Evolutionary conservation across 92 coral and sea anemone genomes (phyloP), one percentile per base, ranked within the genome.

Genomic region (Pocillopora grandis): DNA sequence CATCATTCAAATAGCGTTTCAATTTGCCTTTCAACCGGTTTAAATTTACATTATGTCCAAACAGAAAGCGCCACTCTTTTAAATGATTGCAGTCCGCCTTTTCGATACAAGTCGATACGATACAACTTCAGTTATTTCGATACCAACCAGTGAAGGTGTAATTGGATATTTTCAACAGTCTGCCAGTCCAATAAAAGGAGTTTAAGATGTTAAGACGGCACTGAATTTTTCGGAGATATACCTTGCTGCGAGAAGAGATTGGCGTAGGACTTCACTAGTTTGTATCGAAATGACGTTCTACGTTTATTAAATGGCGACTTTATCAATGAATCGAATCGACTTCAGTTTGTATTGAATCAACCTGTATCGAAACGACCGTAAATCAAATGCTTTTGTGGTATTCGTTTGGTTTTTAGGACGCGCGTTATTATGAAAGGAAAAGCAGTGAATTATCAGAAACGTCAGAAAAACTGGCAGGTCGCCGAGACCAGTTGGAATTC

Each of bases 361-460:
- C 52, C 8, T 42, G 52, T 42, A 7, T 42, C 8, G 52, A 42
- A 42, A 42, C 52, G 52, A 42, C 52, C 52, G 8, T 42, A 42
- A 42, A 42, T 76, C 58, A 35, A 9, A 55, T 76, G 9, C 27
- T 68, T 17, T 20, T 7, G 2, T 55, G 10, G n/a, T 77, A 70
- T 20, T 2, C 60, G 31, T 61, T 35, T 15, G 62, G 12, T 36
- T 71, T 48, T 5, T 82, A 96, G 99, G 99, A 96, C 75, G 95
- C 93, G 76, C 90, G 87, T 71, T 90, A 92, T 81, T 88, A 91
- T 75, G 99, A 96, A 88, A 88, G 86, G 68, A 94, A 88, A 71
- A 89, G 93, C 74, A 90, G 86, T 20, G 91, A 89, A 76, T 66
- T 92, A 20, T 62, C 96, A 14, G 93, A 76, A 17, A 92, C 90